Percentiles rank a stretch among this genome's conserved stretches.
These are phyloP conservation scores for Tachysurus vachellii DNA, from an alignment of 2,113 vertebrate genomes.

Conservation along the genomic window DNA sequence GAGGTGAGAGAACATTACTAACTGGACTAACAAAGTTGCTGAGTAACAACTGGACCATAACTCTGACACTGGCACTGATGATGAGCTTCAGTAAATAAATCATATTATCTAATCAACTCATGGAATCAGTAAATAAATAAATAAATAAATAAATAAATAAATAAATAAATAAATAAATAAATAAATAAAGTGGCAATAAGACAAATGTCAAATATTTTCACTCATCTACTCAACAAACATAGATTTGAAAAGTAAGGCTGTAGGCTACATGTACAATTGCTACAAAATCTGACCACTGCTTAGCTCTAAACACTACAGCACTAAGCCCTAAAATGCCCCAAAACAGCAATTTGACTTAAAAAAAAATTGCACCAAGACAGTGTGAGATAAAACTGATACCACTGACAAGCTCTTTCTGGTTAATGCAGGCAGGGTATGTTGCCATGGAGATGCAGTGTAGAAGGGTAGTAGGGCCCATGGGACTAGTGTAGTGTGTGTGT, in stretches of 20 bases:
- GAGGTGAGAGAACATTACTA: neutral
- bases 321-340: neutral
- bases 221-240: neutral
- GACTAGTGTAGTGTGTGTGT: slow-evolving; percentile 45
- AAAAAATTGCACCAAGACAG: slow-evolving; percentile 4
- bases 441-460: slow-evolving; percentile 51
- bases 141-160: neutral
- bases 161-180: no score
- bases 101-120: neutral
- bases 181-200: neutral
- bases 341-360: neutral
- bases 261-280: neutral
- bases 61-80: neutral
- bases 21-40: neutral
- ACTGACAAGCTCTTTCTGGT: slow-evolving; percentile 1
- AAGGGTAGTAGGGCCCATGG: slow-evolving; percentile 51
- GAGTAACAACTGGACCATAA: neutral
- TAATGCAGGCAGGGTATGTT: slow-evolving; percentile 51
- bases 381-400: slow-evolving; percentile 16
- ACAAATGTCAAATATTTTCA: neutral
- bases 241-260: neutral
- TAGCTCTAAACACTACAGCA: neutral
- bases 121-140: neutral
- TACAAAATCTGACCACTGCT: neutral
- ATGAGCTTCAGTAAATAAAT: neutral